Evolutionary conservation across 2,888 invertebrate species (phyloP), one percentile per base, ranked within the genome.

Genomic region (Cosmopolites sordidus): DNA sequence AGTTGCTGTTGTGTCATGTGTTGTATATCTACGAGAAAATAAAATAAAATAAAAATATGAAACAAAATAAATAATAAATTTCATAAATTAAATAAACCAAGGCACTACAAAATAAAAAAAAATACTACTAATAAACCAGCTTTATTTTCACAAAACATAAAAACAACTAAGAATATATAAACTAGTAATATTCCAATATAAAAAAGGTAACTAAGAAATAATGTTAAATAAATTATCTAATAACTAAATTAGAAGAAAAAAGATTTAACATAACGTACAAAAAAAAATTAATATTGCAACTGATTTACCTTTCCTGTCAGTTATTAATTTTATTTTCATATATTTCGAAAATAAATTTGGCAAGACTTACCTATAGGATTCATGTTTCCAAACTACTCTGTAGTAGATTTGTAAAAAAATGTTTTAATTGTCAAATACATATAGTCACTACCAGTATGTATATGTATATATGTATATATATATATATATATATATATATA

Each of bases 141-240:
- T 60, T 59, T 61, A 61, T 61, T 60, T 59, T 47, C 45, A 55
- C 56, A 58, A 59, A 51, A 44, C 40, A 51, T 39, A 33, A 33
- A 33, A 33, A 33, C 33, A 33, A 33, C 11, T 33, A 33, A 33
- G 33, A 33, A 22, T 45, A 63, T 58, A 48, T 55, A 58, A 58
- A 58, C 53, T 59, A 62, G 49, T 61, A 60, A 58, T 59, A 48
- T 53, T 56, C 52, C 43, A 46, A 39, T 59, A 58, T 62, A 55
- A 63, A 60, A n/a, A 63, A 65, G 67, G 67, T 67, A 66, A 66
- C 66, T 64, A 66, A 64, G 59, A 59, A 56, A 63, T 65, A 64
- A 39, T 18, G 43, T n/a, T 60, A 66, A 65, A 68, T 67, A 68
- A 66, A 65, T 64, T 60, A 65, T 64, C 64, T 65, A 66, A 46